These are phyloP conservation scores for Pogonomyrmex californicus DNA, from an alignment of 1,140 invertebrate species.

Conservation along the genomic window DNA sequence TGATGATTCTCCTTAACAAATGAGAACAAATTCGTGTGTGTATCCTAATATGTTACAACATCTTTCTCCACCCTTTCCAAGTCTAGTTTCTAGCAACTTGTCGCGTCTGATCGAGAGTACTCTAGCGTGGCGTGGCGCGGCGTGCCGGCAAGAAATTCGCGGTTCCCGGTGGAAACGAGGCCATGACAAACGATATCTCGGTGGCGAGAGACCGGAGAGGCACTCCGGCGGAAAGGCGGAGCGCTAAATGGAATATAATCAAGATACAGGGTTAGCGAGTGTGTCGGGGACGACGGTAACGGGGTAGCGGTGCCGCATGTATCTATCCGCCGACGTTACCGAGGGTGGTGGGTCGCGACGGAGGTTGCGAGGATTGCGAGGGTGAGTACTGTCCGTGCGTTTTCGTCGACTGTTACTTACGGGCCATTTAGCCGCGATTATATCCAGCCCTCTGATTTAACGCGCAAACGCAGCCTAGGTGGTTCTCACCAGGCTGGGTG, in stretches of 20 bases:
- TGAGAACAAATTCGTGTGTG: background rate
- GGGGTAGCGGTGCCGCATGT: constrained; percentile 37
- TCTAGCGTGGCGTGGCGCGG: constrained; percentile 10
- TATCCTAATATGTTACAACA: constrained; percentile 11
- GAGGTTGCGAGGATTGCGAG: constrained; percentile 6
- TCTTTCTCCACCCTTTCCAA: constrained; percentile 14
- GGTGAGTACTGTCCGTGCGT: constrained; percentile 65
- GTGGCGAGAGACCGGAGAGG: constrained; percentile 62
- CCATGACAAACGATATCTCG: constrained; percentile 73
- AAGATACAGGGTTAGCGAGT: constrained; percentile 73
- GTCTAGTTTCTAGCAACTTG: constrained; percentile 64
- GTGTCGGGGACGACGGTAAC: constrained; percentile 55
- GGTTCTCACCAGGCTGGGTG: constrained; percentile 33
- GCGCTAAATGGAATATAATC: constrained; percentile 79
- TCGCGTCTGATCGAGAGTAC: constrained; percentile 58
- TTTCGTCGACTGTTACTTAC: constrained; percentile 77
- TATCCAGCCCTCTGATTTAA: constrained; percentile 72
- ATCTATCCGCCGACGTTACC: constrained; percentile 63
- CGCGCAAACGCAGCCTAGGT: constrained; percentile 58
- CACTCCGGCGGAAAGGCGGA: constrained; percentile 51
- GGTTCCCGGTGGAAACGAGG: constrained; percentile 65
- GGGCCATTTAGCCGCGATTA: constrained; percentile 78
- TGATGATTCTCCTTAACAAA: background rate
- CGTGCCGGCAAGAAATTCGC: constrained; percentile 68
- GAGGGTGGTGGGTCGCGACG: constrained; percentile 49